Evolutionary conservation across 2,797 vertebrate genomes (phyloP).

Genomic region (Calcarius lapponicus): DNA sequence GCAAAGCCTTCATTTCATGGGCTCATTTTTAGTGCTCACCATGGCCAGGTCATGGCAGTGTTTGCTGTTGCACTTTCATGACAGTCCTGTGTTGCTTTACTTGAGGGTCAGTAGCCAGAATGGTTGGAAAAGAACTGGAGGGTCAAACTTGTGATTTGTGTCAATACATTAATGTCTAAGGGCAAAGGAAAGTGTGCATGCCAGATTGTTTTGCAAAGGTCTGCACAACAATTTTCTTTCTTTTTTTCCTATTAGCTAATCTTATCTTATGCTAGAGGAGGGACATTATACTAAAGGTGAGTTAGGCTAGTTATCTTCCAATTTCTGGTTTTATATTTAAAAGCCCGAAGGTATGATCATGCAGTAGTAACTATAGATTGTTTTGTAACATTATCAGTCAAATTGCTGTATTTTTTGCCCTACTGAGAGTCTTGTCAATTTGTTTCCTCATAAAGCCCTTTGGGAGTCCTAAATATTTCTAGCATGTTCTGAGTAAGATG

Average conservation of each 20-base stretch:
- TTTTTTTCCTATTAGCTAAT: neutral
- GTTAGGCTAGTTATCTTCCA: neutral
- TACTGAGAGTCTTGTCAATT: neutral
- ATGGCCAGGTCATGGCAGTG: neutral
- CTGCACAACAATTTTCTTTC: neutral
- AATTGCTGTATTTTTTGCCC: neutral
- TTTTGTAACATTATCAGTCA: neutral
- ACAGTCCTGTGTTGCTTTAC: neutral
- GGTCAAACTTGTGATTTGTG: neutral
- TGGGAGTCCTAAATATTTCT: conserved; percentile 16
- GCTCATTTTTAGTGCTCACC: neutral
- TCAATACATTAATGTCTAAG: neutral
- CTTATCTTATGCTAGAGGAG: neutral
- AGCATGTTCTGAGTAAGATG: neutral
- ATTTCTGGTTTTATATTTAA: neutral
- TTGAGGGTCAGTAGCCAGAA: neutral
- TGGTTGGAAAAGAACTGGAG: neutral
- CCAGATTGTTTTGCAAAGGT: neutral
- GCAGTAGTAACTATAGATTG: neutral
- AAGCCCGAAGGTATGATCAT: neutral
- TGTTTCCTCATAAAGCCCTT: neutral
- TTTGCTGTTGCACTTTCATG: neutral
- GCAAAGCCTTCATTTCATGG: neutral
- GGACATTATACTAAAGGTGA: neutral
- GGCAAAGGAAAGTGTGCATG: neutral